These are phyloP conservation scores for Microplitis mediator DNA, from an alignment of 1,140 invertebrate species.

Conservation along the genomic window DNA sequence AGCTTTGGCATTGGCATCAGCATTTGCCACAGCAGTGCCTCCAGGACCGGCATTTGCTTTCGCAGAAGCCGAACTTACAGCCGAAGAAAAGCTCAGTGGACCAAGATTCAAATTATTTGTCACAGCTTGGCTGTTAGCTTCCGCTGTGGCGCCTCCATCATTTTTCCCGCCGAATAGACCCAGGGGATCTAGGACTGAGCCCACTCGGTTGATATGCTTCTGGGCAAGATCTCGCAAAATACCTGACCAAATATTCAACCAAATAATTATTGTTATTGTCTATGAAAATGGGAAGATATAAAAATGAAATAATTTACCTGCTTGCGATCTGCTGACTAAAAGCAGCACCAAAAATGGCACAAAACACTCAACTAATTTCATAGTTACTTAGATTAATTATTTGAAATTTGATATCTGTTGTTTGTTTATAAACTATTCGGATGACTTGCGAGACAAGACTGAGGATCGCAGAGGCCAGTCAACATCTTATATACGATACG, in stretches of 20 bases:
- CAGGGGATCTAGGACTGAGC: conserved; percentile 41
- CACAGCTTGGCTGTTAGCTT: conserved; percentile 20
- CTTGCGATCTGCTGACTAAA: conserved; percentile 29
- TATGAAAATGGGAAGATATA: neutral
- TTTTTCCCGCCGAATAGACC: conserved; percentile 36
- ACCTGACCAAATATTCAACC: conserved; percentile 18
- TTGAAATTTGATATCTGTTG: neutral
- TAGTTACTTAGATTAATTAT: conserved; percentile 1
- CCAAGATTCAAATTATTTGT: conserved; percentile 40
- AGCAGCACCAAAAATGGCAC: conserved; percentile 44
- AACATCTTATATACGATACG: conserved; percentile 49
- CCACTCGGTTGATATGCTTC: neutral
- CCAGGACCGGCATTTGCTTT: conserved; percentile 32
- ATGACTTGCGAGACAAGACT: conserved; percentile 39
- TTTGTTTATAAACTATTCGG: conserved; percentile 26
- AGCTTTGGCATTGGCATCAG: conserved; percentile 28
- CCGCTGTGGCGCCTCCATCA: conserved; percentile 20
- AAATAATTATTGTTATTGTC: neutral
- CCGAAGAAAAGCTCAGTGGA: conserved; percentile 37
- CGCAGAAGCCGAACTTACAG: conserved; percentile 26
- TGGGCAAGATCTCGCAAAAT: conserved; percentile 19
- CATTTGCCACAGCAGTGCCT: conserved; percentile 28
- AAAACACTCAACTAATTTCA: conserved; percentile 41
- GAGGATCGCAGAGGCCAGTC: conserved; percentile 36
- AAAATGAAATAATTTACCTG: conserved; percentile 35